Evolutionary conservation across 2,113 vertebrate species (phyloP).

Genomic region (Rhabdomys dilectus): DNA sequence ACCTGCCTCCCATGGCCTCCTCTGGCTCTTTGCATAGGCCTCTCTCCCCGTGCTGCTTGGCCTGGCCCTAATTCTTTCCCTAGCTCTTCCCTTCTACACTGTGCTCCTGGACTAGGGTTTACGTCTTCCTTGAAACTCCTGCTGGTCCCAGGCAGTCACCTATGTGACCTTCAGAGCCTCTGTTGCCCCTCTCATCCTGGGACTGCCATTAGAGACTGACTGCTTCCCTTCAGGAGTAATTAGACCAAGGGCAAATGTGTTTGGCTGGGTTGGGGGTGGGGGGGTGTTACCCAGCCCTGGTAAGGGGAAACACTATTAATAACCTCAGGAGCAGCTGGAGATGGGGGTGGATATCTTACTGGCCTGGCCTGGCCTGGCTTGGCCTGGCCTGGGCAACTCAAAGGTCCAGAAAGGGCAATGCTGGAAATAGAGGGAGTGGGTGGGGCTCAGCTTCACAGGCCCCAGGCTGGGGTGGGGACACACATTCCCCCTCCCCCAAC

Average conservation of each 20-base stretch:
- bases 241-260: constrained; percentile 80
- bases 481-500: neutral
- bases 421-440: constrained; percentile 68
- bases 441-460: neutral
- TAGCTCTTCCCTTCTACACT: neutral
- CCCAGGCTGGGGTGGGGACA: neutral
- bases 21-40: neutral
- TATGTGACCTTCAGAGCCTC: neutral
- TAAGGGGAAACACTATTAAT: constrained; percentile 79
- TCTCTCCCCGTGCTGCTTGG: neutral
- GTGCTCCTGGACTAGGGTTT: neutral
- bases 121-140: neutral
- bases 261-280: constrained; percentile 53
- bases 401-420: constrained; percentile 70
- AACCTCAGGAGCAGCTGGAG: constrained; percentile 74
- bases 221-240: constrained; percentile 67
- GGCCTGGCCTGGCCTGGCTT: neutral
- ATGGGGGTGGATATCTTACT: constrained; percentile 62
- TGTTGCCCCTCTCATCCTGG: neutral
- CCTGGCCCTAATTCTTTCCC: neutral
- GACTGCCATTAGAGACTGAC: constrained; percentile 7
- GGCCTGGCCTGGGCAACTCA: constrained; percentile 61
- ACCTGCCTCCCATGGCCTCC: neutral
- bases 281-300: constrained; percentile 53
- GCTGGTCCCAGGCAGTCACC: neutral